These are phyloP conservation scores for Dicyrtoma fusca DNA, from an alignment of 2,888 invertebrate genomes.

Conservation along the genomic window DNA sequence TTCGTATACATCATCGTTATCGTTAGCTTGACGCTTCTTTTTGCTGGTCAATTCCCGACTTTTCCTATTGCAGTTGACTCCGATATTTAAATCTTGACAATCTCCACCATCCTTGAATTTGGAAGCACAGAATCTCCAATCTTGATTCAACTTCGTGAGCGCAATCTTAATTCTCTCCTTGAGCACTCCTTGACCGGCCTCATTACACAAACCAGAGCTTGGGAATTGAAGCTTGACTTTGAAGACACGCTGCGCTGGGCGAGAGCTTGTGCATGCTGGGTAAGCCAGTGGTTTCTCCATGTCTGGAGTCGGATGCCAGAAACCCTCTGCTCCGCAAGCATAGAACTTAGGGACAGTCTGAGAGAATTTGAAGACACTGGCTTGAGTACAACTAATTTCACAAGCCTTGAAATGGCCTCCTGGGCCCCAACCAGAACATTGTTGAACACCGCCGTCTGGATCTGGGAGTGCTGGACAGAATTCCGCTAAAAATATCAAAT, in stretches of 20 bases:
- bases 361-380: conserved; percentile 79
- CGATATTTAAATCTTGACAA: conserved; percentile 86
- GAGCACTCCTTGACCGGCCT: conserved; percentile 90
- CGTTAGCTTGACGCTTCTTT: conserved; percentile 69
- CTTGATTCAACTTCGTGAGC: conserved; percentile 86
- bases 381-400: conserved; percentile 80
- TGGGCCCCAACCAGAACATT: conserved; percentile 62
- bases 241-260: conserved; percentile 92
- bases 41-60: conserved; percentile 62
- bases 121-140: conserved; percentile 96
- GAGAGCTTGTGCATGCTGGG: conserved; percentile 88
- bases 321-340: conserved; percentile 96
- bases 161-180: conserved; percentile 86
- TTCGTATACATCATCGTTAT: conserved; percentile 74
- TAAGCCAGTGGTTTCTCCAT: conserved; percentile 81
- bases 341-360: conserved; percentile 94
- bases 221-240: conserved; percentile 93
- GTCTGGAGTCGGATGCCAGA: conserved; percentile 88
- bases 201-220: conserved; percentile 93
- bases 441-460: conserved; percentile 88
- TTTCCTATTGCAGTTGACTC: conserved; percentile 83
- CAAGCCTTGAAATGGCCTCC: conserved; percentile 95
- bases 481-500: conserved; percentile 68
- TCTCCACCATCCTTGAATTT: conserved; percentile 76
- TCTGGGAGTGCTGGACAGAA: conserved; percentile 88